Evolutionary conservation across 2,888 invertebrate species (phyloP), one percentile per base, ranked within the genome.

Genomic region (Drosophila borborema): DNA sequence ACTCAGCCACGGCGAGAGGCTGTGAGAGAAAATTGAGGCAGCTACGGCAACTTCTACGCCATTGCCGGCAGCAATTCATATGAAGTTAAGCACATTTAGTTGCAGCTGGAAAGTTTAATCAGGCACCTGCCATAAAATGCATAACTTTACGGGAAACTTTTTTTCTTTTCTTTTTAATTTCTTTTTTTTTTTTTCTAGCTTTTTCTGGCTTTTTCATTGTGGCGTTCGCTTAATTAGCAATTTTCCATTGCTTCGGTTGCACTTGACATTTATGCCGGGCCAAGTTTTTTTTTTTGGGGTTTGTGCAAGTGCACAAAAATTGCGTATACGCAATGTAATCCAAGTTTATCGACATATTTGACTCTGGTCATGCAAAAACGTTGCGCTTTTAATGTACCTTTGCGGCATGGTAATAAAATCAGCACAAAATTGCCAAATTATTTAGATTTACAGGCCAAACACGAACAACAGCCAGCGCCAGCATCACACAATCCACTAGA

Each of bases 371-470:
- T 49, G 45, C 16, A 14, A 28, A 48, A 56, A 55, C 38, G 64
- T 43, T 70, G 67, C 43, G 61, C 56, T 68, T 79, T 85, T 89
- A 87, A 86, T 90, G 88, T 71, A 74, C 76, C 77, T 88, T 64
- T 87, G 88, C 66, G 82, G 80, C 74, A 63, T 86, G 80, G 80
- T 82, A 72, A 88, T 90, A 90, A 87, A 87, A 87, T 87, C 86
- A 85, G 90, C 91, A 78, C 83, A 80, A 80, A 89, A 87, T 87
- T 90, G 82, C 81, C 86, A 88, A 87, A 87, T 90, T 87, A 87
- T 87, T 87, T 87, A 90, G 91, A 87, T 86, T 90, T 90, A 86
- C 73, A 87, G 75, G 55, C 89, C 80, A 28, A 80, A 61, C 43
- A 38, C 38, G 20, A 36, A 20, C 67, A 65, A n/a, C 45, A 45